Evolutionary conservation across 1,140 invertebrate genomes (phyloP), one percentile per base, ranked within the genome.

Genomic region (Dolichoris vasculosae): DNA sequence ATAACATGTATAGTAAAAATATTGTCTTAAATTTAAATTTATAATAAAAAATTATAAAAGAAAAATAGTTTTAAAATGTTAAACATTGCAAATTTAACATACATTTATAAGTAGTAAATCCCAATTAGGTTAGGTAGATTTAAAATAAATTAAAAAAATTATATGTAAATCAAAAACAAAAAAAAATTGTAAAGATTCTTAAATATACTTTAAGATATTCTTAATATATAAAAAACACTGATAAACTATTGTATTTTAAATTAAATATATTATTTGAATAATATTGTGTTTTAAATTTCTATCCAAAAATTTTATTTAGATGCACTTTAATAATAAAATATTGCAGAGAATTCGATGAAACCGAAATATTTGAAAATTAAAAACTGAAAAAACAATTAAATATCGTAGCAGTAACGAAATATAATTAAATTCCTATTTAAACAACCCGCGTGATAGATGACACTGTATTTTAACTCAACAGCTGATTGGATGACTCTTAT

Each of bases 401-500:
- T 59, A 59, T 9, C 23, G 23, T 26, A 59, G 4, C 2, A 13
- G 23, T 26, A 26, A 9, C 23, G 2, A 17, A 15, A 7, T 2
- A 6, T 9, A 26, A 59, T 67, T 35, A 0, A 32, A 67, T 35
- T 30, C 35, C n/a, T 46, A 26, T 84, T 84, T 26, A 35, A 84
- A 79, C 0, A 46, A 0, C 63, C 76, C 83, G 83, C 83, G 76
- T 64, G 15, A 2, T 26, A 0, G 15, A 2, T 30, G 30, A 7
- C 20, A 40, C 46, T 43, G 9, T 71, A 77, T 55, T 59, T 43
- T 43, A 1, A 15, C 59, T 51, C 59, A 69, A 40, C 48, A 75
- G 67, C 77, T 75, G 78, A 80, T 84, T 80, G 84, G 84, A 23
- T 48, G 26, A 69, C 30, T 46, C 35, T n/a, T 9, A 32, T 81